Conservation (phyloP, 2,888 invertebrate genomes). For the Asteroscopus sphinx region DNA sequence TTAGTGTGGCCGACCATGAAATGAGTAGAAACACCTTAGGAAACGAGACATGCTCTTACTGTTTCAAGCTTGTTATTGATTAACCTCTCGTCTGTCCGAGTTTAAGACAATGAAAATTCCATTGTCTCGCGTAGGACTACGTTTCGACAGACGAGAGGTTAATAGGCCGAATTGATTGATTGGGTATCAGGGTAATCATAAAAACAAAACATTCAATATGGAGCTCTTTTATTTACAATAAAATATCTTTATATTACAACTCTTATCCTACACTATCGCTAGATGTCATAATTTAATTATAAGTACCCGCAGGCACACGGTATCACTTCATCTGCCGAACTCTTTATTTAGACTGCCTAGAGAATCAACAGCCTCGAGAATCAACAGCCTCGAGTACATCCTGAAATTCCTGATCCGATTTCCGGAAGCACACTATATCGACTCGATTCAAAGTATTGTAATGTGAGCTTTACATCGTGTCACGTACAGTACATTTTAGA, state of each 20-base stretch:
- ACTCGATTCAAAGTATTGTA: too few relatives aligned
- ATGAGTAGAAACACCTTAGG: too few relatives aligned
- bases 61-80: too few relatives aligned
- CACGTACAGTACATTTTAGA: too few relatives aligned
- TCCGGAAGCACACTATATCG: background rate
- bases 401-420: constrained; percentile 16
- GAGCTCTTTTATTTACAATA: constrained; percentile 75
- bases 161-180: too few relatives aligned
- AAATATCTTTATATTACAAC: constrained; percentile 68
- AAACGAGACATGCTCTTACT: too few relatives aligned
- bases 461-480: too few relatives aligned
- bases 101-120: too few relatives aligned
- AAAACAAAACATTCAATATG: constrained; percentile 36
- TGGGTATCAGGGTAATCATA: background rate
- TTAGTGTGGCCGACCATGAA: too few relatives aligned
- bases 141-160: too few relatives aligned
- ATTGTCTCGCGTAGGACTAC: too few relatives aligned
- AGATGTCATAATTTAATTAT: constrained; percentile 46
- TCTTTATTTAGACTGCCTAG: background rate
- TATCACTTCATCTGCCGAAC: constrained; percentile 33
- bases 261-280: constrained; percentile 54
- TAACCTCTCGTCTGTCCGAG: too few relatives aligned
- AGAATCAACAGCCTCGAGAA: constrained; percentile 30
- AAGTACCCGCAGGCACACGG: constrained; percentile 25
- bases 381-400: constrained; percentile 28